phyloP scores from a whole-genome alignment of 35 echinoderm and acorn worm species.

The Apostichopus californicus region DNA sequence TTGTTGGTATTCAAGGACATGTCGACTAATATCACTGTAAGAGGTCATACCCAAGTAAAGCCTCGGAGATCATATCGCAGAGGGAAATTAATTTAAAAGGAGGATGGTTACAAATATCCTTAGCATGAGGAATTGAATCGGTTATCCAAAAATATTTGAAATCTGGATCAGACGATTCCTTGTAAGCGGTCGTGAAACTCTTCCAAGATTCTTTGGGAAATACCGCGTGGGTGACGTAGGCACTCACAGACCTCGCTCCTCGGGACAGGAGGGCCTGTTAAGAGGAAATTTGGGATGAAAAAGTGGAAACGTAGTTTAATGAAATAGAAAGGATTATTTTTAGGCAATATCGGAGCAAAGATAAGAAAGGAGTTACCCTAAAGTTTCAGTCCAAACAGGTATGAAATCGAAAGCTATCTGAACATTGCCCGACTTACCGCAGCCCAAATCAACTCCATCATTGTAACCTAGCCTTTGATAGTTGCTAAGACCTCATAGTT shows the following conservation, averaged over 20 bases:
- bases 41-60: conserved; percentile 88
- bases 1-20: no score
- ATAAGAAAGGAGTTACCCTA: background rate
- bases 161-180: conserved; percentile 10
- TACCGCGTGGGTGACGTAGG: conserved; percentile 93
- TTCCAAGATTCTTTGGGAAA: conserved; percentile 93
- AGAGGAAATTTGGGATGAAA: background rate
- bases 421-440: no score
- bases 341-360: background rate
- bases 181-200: conserved; percentile 55
- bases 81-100: conserved; percentile 87
- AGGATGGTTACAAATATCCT: conserved; percentile 67
- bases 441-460: no score
- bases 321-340: background rate
- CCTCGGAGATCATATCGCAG: conserved; percentile 78
- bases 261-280: conserved; percentile 67
- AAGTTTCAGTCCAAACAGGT: background rate
- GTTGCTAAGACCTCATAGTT: no score
- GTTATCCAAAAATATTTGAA: conserved; percentile 93
- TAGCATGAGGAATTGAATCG: conserved; percentile 87
- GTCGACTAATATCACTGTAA: background rate
- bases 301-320: background rate
- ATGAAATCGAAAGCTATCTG: background rate
- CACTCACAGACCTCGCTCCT: conserved; percentile 80
- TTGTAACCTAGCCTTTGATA: no score